Base-by-base conservation (phyloP, 2,797 vertebrate species). In the Notamacropus eugenii region DNA sequence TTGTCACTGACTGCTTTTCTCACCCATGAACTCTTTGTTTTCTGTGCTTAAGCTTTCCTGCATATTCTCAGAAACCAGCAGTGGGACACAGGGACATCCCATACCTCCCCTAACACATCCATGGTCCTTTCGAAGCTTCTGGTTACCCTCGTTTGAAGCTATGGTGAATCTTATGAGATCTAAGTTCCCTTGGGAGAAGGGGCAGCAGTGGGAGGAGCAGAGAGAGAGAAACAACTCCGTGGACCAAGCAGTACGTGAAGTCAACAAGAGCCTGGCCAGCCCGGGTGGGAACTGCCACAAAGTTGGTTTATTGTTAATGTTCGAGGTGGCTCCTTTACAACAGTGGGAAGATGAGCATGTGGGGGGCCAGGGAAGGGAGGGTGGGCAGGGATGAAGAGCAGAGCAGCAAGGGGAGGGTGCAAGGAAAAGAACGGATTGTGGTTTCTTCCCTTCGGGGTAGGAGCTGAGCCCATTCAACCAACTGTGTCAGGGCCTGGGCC, bases 231-330 rank as follows among this genome's bases (percentile, higher is more conserved):
- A 93, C 74, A 46, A 55, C 62, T 91, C 96, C 74, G 91, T 93
- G 59, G 91, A 67, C 96, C 92, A 62, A 96, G 95, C 62, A 94
- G 62, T 46, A 46, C 92, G 28, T 93, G 52, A 90, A 90, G 87
- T 46, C 93, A 92, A 94, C 97, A 97, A 96, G 97, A 95, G 56
- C 31, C 95, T 90, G 55, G 90, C 90, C 93, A 62, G 95, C 92
- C 96, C 97, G 3, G 92, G 93, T 46, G 55, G 46, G 62, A 1
- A 94, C 97, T 11, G 97, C 98, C 98, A 93, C 98, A 98, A 98
- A 98, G 98, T 98, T 98, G 98, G 97, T 99, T 99, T 99, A 99
- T 99, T 99, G 96, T 98, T 98, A 98, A 98, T 97, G 97, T 98
- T 94, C 97, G 96, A 98, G 98, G 98, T 97, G 96, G 98, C 98